Percentiles rank a stretch among this genome's conserved stretches.
These are phyloP conservation scores for Beris morrisii DNA, from an alignment of 2,888 invertebrate species.

Conservation along the genomic window DNA sequence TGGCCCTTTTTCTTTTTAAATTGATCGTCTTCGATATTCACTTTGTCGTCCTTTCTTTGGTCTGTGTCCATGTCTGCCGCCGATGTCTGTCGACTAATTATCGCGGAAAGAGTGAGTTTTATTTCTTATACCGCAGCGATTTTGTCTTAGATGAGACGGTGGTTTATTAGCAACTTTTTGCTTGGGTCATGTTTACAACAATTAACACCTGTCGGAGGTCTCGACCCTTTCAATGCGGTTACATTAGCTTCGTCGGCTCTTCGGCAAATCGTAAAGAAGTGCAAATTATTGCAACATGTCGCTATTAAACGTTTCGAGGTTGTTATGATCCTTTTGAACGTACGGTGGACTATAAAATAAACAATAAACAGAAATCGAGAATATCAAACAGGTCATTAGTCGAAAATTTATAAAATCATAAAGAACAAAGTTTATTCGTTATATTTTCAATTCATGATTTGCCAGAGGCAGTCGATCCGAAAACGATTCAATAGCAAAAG, in stretches of 20 bases:
- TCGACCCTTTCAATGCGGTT: slow-evolving; percentile 21
- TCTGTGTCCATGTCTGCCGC: slow-evolving; percentile 2
- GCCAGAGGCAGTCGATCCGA: too few relatives aligned
- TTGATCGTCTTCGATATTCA: slow-evolving; percentile 22
- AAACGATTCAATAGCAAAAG: too few relatives aligned
- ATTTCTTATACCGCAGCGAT: background rate
- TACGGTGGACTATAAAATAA: too few relatives aligned
- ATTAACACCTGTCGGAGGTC: slow-evolving; percentile 29
- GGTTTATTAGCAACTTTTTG: slow-evolving; percentile 23
- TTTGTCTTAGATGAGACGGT: background rate
- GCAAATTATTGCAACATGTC: slow-evolving; percentile 2
- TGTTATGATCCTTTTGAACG: too few relatives aligned
- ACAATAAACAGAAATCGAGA: too few relatives aligned
- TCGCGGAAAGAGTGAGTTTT: slow-evolving; percentile 5
- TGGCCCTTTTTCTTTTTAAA: too few relatives aligned
- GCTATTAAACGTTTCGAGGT: too few relatives aligned
- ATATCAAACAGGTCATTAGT: too few relatives aligned
- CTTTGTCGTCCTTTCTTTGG: background rate
- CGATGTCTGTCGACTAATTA: slow-evolving; percentile 15
- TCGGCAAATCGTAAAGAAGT: background rate
- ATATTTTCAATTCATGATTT: too few relatives aligned
- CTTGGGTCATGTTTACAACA: slow-evolving; percentile 27
- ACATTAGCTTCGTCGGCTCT: background rate
- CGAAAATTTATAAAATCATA: too few relatives aligned
- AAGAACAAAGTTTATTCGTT: too few relatives aligned